phyloP scores from a whole-genome alignment of 2,888 invertebrate species.

The Nipponacmea schrenckii region DNA sequence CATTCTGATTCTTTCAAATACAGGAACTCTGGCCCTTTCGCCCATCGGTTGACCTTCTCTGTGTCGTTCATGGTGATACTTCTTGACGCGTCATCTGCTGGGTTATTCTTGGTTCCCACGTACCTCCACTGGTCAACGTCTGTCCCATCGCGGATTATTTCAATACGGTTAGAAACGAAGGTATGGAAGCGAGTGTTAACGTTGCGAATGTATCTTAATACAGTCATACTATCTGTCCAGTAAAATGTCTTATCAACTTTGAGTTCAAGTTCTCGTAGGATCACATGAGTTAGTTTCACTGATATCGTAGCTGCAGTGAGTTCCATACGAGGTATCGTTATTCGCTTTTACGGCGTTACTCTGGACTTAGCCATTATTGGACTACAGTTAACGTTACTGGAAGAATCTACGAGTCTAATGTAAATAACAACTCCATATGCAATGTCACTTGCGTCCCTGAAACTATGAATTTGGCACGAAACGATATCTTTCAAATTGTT shows the following conservation, averaged over 20 bases:
- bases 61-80: neutral
- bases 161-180: conserved; percentile 11
- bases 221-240: too few relatives aligned
- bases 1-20: neutral
- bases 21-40: neutral
- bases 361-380: conserved; percentile 15
- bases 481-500: neutral
- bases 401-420: neutral
- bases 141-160: conserved; percentile 6
- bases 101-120: conserved; percentile 5
- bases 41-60: neutral
- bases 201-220: conserved; percentile 10
- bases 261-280: neutral
- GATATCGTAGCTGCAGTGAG: conserved; percentile 11
- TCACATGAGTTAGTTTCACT: neutral
- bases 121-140: conserved; percentile 4
- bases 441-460: conserved; percentile 14
- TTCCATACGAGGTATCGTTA: conserved; percentile 17
- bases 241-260: neutral
- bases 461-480: conserved; percentile 10
- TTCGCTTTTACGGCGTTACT: conserved; percentile 12
- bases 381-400: conserved; percentile 11
- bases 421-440: conserved; percentile 15
- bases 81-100: conserved; percentile 9
- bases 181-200: conserved; percentile 11